Conservation (phyloP, 2,797 vertebrate species). For the Peromyscus melanophrys region DNA sequence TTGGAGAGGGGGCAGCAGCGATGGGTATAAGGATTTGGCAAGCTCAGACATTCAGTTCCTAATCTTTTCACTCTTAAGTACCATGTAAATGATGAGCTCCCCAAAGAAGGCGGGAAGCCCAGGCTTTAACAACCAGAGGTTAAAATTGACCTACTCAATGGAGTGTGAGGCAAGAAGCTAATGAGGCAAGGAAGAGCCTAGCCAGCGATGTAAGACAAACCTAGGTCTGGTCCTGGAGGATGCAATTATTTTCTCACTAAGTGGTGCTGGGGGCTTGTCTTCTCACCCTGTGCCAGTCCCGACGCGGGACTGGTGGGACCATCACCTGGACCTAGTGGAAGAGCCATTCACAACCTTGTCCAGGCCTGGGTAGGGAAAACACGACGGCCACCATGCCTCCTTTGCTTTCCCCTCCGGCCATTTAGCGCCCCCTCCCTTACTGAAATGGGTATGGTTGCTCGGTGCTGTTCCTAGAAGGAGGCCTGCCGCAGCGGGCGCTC, state of each 20-base stretch:
- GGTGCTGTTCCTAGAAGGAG: neutral
- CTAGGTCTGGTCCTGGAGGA: neutral
- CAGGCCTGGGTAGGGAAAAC: neutral
- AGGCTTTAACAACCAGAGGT: slow-evolving; percentile 17
- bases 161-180: slow-evolving; percentile 48
- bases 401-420: neutral
- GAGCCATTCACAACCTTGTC: neutral
- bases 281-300: neutral
- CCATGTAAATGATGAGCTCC: slow-evolving; percentile 8
- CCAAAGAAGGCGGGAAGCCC: neutral
- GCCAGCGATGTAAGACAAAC: neutral
- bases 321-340: neutral
- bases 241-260: slow-evolving; percentile 44
- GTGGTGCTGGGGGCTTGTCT: neutral
- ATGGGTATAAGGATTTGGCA: neutral
- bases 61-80: slow-evolving; percentile 6
- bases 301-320: neutral
- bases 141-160: neutral
- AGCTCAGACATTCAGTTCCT: neutral
- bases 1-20: neutral
- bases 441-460: neutral
- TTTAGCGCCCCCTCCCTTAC: neutral
- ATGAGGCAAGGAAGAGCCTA: slow-evolving; percentile 22
- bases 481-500: neutral
- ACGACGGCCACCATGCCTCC: neutral